These are phyloP conservation scores for Pyralis farinalis DNA, from an alignment of 2,888 invertebrate genomes.

Conservation along the genomic window DNA sequence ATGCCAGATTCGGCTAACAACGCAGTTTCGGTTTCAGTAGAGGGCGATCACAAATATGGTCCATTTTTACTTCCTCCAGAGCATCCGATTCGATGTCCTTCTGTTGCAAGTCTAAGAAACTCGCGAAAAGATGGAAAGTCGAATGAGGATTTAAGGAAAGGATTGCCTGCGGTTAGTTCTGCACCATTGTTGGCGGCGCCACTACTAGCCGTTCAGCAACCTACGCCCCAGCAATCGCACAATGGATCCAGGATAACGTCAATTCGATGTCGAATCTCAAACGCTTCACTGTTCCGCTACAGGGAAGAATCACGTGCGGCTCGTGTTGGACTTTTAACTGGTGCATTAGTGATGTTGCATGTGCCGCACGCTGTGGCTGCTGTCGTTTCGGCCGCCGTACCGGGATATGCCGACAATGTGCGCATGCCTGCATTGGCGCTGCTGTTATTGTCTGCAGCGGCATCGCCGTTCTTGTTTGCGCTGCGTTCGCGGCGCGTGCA, in stretches of 20 bases:
- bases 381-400: slow-evolving; percentile 61
- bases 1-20: slow-evolving; percentile 40
- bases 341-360: slow-evolving; percentile 88
- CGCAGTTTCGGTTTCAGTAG: slow-evolving; percentile 30
- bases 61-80: slow-evolving; percentile 70
- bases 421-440: slow-evolving; percentile 76
- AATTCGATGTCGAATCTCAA: slow-evolving; percentile 89
- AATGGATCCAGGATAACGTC: slow-evolving; percentile 85
- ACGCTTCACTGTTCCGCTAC: slow-evolving; percentile 91
- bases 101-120: slow-evolving; percentile 65
- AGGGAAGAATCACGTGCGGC: slow-evolving; percentile 95
- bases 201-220: slow-evolving; percentile 47
- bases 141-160: slow-evolving; percentile 57
- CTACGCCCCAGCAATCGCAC: slow-evolving; percentile 67
- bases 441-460: slow-evolving; percentile 82
- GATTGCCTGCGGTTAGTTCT: slow-evolving; percentile 73
- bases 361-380: slow-evolving; percentile 82
- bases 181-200: slow-evolving; percentile 72
- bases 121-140: slow-evolving; percentile 65
- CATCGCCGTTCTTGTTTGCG: slow-evolving; percentile 89
- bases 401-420: slow-evolving; percentile 72
- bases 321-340: slow-evolving; percentile 83
- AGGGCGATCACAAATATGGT: slow-evolving; percentile 59
- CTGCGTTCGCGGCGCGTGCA: slow-evolving; percentile 86
- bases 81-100: slow-evolving; percentile 65